These are phyloP conservation scores for Dallia pectoralis DNA, from an alignment of 2,797 vertebrate genomes.

Conservation along the genomic window DNA sequence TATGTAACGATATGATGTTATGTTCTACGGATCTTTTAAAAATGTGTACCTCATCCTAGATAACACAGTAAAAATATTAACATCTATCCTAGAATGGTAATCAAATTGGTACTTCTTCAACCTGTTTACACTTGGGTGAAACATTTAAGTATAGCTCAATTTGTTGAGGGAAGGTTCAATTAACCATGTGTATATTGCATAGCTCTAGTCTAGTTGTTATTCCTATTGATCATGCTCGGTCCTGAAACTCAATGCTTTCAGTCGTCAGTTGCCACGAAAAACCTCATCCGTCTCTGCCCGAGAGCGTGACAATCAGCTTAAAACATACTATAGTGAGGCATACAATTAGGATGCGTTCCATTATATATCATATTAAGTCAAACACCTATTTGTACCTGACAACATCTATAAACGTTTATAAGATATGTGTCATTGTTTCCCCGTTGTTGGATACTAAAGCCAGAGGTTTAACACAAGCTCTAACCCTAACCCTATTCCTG, in stretches of 20 bases:
- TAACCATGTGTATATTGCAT: background rate
- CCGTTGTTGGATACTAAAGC: too few species aligned
- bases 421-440: too few species aligned
- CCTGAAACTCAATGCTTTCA: background rate
- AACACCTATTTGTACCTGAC: background rate
- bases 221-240: background rate
- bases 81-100: background rate
- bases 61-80: background rate
- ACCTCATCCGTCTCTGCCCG: constrained; percentile 22
- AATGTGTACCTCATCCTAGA: background rate
- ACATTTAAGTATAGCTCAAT: background rate
- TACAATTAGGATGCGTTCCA: background rate
- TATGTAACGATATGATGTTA: too few species aligned
- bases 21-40: background rate
- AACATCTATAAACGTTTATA: too few species aligned
- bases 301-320: constrained; percentile 28
- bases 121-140: background rate
- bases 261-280: background rate
- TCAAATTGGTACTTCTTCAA: background rate
- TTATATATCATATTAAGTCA: background rate
- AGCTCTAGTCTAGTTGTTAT: background rate
- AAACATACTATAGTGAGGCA: constrained; percentile 6
- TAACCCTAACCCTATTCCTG: background rate
- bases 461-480: background rate
- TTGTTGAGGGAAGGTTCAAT: background rate